Conservation (phyloP, 2,888 invertebrate genomes). For the Phasia obesa region DNA sequence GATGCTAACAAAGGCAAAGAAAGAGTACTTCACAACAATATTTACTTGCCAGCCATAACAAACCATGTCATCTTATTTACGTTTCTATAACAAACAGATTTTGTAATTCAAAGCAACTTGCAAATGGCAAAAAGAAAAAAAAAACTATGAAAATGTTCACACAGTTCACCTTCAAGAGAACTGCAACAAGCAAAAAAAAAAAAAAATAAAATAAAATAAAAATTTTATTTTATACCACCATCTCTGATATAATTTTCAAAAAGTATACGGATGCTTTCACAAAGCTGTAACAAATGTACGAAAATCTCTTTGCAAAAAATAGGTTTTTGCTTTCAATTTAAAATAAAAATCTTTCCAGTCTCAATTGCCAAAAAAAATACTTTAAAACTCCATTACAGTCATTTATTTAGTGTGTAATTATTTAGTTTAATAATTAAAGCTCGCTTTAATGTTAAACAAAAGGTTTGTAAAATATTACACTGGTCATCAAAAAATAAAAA, state of each 20-base stretch:
- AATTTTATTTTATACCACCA: neutral
- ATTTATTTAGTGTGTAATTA: too few species aligned
- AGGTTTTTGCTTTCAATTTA: neutral
- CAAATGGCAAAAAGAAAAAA: constrained; percentile 5
- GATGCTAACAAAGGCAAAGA: constrained; percentile 14
- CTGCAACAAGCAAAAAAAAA: neutral
- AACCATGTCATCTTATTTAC: constrained; percentile 37
- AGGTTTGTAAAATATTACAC: too few species aligned
- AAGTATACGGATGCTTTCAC: neutral
- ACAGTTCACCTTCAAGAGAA: neutral
- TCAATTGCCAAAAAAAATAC: too few species aligned
- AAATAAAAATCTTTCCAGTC: neutral
- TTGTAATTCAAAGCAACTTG: constrained; percentile 15
- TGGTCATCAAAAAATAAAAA: too few species aligned
- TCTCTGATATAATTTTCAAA: constrained; percentile 11
- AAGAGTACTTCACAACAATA: constrained; percentile 1
- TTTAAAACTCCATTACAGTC: too few species aligned
- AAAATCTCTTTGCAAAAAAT: neutral
- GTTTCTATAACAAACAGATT: constrained; percentile 45
- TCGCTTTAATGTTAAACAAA: too few species aligned
- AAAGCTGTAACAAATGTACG: neutral
- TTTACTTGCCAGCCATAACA: constrained; percentile 5
- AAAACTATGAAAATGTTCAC: constrained; percentile 3
- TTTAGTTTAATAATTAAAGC: too few species aligned
- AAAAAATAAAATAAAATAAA: neutral